phyloP scores from a whole-genome alignment of 2,888 invertebrate species.

The Agrotis exclamationis region DNA sequence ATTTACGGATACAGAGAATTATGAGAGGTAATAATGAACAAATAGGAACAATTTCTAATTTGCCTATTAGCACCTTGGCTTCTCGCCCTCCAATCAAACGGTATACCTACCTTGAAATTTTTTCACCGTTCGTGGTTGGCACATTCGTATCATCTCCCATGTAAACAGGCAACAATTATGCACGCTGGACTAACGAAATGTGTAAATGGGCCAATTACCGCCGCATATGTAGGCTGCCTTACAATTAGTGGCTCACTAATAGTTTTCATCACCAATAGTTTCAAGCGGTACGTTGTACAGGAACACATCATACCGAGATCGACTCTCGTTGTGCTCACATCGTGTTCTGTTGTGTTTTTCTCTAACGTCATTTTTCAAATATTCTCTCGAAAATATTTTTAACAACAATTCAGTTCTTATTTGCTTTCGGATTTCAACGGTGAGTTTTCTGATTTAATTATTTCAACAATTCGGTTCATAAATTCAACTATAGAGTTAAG shows the following conservation, averaged over 20 bases:
- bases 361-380: slow-evolving; percentile 25
- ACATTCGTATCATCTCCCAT: slow-evolving; percentile 82
- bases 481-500: slow-evolving; percentile 70
- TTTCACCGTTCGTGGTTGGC: slow-evolving; percentile 78
- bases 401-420: slow-evolving; percentile 19
- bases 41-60: slow-evolving; percentile 65
- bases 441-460: slow-evolving; percentile 57
- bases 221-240: slow-evolving; percentile 88
- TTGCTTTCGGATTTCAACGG: slow-evolving; percentile 39
- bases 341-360: slow-evolving; percentile 64
- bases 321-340: slow-evolving; percentile 83
- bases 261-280: slow-evolving; percentile 90
- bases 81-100: slow-evolving; percentile 59
- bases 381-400: slow-evolving; percentile 10
- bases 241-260: slow-evolving; percentile 90
- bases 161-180: slow-evolving; percentile 89
- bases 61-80: slow-evolving; percentile 72
- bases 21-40: slow-evolving; percentile 20
- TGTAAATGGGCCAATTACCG: slow-evolving; percentile 91
- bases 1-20: slow-evolving; percentile 1
- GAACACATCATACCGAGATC: slow-evolving; percentile 84
- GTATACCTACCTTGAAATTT: slow-evolving; percentile 76
- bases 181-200: slow-evolving; percentile 88
- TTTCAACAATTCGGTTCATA: slow-evolving; percentile 58
- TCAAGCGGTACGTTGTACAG: slow-evolving; percentile 77